Percentiles rank a stretch among this genome's conserved stretches.
These are phyloP conservation scores for Clarias pachynema DNA, from an alignment of 2,797 vertebrate species.

Conservation along the genomic window DNA sequence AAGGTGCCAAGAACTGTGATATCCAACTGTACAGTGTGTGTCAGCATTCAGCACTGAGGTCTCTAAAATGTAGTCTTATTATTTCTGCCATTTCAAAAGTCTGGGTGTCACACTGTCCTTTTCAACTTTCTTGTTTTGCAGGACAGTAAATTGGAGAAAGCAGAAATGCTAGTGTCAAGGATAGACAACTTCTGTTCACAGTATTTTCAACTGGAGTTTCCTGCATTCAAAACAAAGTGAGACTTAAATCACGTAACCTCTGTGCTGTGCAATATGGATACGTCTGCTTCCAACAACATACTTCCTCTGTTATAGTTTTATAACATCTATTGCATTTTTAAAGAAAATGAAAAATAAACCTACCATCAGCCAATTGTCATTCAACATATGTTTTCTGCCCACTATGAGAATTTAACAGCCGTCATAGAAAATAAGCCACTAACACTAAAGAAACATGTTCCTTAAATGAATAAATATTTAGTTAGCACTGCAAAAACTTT, in stretches of 20 bases:
- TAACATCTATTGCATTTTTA: not conserved
- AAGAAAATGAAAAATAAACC: not conserved
- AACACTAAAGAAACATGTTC: not conserved
- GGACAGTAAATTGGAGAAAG: conserved; percentile 57
- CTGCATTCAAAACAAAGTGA: conserved; percentile 77
- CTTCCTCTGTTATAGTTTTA: not conserved
- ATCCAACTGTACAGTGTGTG: not conserved
- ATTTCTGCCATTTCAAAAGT: not conserved
- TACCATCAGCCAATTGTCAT: not conserved
- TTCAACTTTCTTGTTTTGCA: conserved; percentile 50
- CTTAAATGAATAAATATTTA: not conserved
- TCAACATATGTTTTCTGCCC: not conserved
- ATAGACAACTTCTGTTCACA: conserved; percentile 67
- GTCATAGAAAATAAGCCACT: not conserved
- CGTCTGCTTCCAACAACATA: not conserved
- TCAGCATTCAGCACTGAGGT: not conserved
- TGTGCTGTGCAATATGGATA: not conserved
- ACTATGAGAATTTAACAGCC: not conserved
- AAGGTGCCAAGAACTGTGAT: not conserved
- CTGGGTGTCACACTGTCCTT: conserved; percentile 4
- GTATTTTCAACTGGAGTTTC: conserved; percentile 67
- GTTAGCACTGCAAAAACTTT: not conserved
- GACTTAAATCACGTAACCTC: not conserved
- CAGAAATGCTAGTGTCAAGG: conserved; percentile 62
- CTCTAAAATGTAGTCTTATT: conserved; percentile 14